phyloP scores from a whole-genome alignment of 2,888 invertebrate species.

The Sesia bembeciformis region DNA sequence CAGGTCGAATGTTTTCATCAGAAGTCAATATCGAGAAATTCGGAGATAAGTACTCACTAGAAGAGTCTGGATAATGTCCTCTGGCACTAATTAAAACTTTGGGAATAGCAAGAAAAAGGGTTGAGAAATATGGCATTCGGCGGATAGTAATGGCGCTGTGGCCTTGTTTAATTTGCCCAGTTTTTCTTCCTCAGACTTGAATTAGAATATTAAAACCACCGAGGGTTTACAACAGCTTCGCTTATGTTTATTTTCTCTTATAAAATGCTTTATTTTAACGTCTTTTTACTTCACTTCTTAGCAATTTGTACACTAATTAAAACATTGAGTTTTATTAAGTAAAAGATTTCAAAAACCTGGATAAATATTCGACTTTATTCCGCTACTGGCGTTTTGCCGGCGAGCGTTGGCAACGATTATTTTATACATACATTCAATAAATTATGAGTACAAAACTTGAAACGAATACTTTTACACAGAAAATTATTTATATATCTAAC shows the following conservation, averaged over 20 bases:
- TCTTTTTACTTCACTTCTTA: not conserved
- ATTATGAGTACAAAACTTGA: no score
- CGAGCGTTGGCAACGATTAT: no score
- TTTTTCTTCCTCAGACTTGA: conserved; percentile 37
- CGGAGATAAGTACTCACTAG: conserved; percentile 3
- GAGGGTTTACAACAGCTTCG: conserved; percentile 3
- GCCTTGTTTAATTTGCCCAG: conserved; percentile 51
- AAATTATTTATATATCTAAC: no score
- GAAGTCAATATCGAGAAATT: no score
- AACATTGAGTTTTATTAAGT: not conserved
- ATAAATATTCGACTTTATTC: no score
- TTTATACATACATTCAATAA: no score
- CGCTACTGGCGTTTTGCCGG: no score
- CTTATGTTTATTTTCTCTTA: conserved; percentile 1
- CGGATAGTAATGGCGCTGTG: conserved; percentile 57
- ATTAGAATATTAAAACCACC: conserved; percentile 38
- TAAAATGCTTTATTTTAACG: not conserved
- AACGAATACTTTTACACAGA: no score
- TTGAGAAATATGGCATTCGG: conserved; percentile 63
- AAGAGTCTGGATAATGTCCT: conserved; percentile 65
- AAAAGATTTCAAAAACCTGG: no score
- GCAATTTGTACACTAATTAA: not conserved
- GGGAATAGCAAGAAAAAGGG: conserved; percentile 60
- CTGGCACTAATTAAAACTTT: conserved; percentile 73
- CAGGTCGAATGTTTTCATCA: no score